Percentiles rank a stretch among this genome's conserved stretches.
Evolutionary conservation across 2,113 vertebrate species (phyloP).

Genomic region (Alethe diademata): DNA sequence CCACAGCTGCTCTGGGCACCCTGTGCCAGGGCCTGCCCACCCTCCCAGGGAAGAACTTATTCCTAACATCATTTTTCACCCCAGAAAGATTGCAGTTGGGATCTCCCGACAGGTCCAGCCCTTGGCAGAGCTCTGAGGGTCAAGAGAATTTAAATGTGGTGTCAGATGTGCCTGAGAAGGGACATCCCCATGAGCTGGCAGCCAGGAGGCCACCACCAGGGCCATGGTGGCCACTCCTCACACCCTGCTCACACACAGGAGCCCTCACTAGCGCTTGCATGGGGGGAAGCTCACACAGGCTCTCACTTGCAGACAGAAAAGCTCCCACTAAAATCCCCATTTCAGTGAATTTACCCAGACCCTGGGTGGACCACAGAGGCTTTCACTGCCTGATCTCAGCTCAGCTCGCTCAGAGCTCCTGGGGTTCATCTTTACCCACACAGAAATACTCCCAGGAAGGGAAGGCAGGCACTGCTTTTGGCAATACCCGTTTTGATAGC

Average conservation of each 20-base stretch:
- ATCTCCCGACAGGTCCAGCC: not conserved
- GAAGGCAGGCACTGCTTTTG: not conserved
- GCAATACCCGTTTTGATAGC: conserved; percentile 3
- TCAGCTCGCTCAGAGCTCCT: not conserved
- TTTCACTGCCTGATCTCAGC: conserved; percentile 5
- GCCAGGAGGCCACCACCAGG: not conserved
- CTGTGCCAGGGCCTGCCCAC: not conserved
- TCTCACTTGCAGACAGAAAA: not conserved
- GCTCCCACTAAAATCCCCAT: not conserved
- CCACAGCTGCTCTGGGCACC: not conserved
- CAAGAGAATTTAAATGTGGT: not conserved
- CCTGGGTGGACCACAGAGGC: not conserved
- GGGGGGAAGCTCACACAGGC: accelerated
- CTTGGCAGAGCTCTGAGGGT: not conserved
- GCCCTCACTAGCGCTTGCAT: accelerated
- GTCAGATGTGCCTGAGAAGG: not conserved
- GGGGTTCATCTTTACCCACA: not conserved
- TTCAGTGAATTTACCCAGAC: not conserved
- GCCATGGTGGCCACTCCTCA: not conserved
- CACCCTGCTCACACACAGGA: not conserved
- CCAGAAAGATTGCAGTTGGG: not conserved
- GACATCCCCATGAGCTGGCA: accelerated
- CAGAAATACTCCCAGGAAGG: not conserved
- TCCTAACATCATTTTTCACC: not conserved
- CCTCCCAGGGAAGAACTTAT: accelerated